Evolutionary conservation across 2,113 vertebrate species (phyloP), one percentile per base, ranked within the genome.

Genomic region (Triplophysa dalaica): DNA sequence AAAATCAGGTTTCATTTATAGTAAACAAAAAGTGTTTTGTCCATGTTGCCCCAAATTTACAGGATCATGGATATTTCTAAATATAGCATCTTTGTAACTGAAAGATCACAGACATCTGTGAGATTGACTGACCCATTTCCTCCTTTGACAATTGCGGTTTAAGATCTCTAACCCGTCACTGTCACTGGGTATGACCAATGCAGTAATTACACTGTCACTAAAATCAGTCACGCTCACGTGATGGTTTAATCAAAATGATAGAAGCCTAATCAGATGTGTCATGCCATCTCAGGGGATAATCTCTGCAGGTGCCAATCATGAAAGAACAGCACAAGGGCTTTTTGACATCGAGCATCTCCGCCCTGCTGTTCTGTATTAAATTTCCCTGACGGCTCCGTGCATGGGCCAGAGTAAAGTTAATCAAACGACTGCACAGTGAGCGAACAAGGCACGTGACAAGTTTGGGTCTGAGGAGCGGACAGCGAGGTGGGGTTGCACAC

Each of bases 401-500:
- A 58, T 38, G 16, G 16, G 62, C 26, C 52, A 22, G 66, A 69
- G 43, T 50, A 50, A 24, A 69, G 67, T 24, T n/a, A 54, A 56
- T 21, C 16, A 54, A 26, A 70, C 19, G 69, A 56, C 1, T 2
- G 24, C 10, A 12, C 69, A 70, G 24, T 16, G 38, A 24, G 56
- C 45, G 33, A 74, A 60, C 33, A 74, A 77, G 61, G 19, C 61
- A 38, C 19, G 6, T 58, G 8, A 77, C 75, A 77, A 22, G 75
- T 64, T 66, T 77, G 24, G 60, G 41, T 29, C 26, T 63, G 73
- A 75, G 16, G 22, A 83, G 77, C 84, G 80, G 81, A 50, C 78
- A 85, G 56, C 56, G 13, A n/a, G 21, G 90, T 83, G 84, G 83
- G 83, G 87, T 87, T 84, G 86, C 91, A 86, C 93, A 97, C 95